phyloP scores from a whole-genome alignment of 2,113 vertebrate species.

The Burhinus bistriatus region DNA sequence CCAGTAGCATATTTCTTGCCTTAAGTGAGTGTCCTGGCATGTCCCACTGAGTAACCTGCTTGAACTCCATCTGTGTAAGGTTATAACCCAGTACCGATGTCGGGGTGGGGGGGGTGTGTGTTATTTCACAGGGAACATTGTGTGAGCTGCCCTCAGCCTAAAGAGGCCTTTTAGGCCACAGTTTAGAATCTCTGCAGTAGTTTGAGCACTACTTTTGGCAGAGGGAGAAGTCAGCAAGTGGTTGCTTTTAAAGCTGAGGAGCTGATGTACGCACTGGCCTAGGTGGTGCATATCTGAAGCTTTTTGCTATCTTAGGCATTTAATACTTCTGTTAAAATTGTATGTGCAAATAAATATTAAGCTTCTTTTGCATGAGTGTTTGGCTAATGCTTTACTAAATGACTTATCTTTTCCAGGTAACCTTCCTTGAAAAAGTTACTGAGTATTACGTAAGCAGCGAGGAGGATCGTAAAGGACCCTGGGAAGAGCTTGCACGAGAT shows the following conservation, averaged over 20 bases:
- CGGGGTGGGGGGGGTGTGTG: fast-evolving
- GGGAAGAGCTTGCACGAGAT: slow-evolving; percentile 93
- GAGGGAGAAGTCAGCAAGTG: no score
- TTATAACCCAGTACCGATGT: neutral
- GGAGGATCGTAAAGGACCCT: slow-evolving; percentile 90
- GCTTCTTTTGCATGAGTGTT: neutral
- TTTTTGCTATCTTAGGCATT: neutral
- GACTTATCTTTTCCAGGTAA: slow-evolving; percentile 76
- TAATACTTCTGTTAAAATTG: fast-evolving
- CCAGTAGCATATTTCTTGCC: neutral
- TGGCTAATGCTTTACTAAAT: neutral
- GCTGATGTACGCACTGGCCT: fast-evolving
- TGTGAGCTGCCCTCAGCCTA: fast-evolving
- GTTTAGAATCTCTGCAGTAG: neutral
- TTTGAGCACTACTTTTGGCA: neutral
- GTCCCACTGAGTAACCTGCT: neutral
- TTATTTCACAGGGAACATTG: fast-evolving
- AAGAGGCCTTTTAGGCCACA: neutral
- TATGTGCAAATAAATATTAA: neutral
- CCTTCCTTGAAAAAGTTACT: slow-evolving; percentile 87
- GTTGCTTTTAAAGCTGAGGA: neutral
- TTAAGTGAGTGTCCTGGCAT: neutral
- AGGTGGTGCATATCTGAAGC: neutral
- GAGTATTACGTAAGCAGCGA: slow-evolving; percentile 86
- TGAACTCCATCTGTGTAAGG: neutral